Evolutionary conservation across 2,797 vertebrate genomes (phyloP).

Genomic region (Myiothlypis coronata): DNA sequence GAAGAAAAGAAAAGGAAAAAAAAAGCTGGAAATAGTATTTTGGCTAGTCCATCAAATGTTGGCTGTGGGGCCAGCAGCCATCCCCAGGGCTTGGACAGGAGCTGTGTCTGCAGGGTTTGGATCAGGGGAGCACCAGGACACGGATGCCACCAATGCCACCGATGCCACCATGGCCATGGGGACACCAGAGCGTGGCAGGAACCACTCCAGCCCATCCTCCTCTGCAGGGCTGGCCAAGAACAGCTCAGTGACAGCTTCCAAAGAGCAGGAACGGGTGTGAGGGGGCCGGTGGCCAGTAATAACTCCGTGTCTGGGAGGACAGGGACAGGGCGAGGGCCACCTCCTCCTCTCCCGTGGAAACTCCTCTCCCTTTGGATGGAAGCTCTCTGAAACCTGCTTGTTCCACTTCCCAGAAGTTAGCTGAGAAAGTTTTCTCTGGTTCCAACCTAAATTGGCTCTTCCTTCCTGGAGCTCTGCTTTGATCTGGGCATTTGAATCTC

Average conservation of each 20-base stretch:
- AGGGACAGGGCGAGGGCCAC: neutral
- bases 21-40: neutral
- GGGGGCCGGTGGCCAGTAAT: neutral
- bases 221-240: neutral
- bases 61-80: neutral
- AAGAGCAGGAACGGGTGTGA: neutral
- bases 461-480: constrained; percentile 58
- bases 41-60: constrained; percentile 19
- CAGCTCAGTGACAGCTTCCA: neutral
- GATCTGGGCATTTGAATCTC: constrained; percentile 52
- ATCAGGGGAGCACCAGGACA: fast-evolving
- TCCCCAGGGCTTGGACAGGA: neutral
- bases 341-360: neutral
- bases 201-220: neutral
- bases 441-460: constrained; percentile 53
- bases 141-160: neutral
- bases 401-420: constrained; percentile 54
- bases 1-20: neutral
- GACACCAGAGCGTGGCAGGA: neutral
- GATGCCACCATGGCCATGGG: neutral
- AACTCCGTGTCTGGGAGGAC: neutral
- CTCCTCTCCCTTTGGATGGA: neutral
- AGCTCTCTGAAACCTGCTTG: constrained; percentile 1
- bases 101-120: neutral
- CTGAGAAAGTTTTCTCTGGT: constrained; percentile 47